Evolutionary conservation across 2,113 vertebrate genomes (phyloP).

Genomic region (Thomomys bottae): DNA sequence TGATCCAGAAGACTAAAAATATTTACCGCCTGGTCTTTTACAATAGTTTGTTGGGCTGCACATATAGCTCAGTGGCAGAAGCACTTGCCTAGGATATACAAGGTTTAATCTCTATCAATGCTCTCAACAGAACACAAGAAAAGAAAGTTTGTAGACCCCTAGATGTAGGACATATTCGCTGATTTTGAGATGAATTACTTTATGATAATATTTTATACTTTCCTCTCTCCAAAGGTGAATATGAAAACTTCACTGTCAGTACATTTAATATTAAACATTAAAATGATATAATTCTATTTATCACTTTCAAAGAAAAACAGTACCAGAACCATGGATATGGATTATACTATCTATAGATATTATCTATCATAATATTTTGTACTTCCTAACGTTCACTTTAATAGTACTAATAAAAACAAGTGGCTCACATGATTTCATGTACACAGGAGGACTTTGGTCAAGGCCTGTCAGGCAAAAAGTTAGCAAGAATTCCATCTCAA

Average conservation of each 20-base stretch:
- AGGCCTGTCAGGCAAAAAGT: too few species aligned
- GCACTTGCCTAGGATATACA: not conserved
- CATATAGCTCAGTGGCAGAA: too few species aligned
- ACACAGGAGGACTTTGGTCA: too few species aligned
- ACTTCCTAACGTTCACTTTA: slow-evolving; percentile 33
- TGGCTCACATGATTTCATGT: too few species aligned
- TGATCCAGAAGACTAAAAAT: not conserved
- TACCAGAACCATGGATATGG: not conserved
- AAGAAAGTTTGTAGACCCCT: not conserved
- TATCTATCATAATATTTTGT: not conserved
- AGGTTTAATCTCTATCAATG: not conserved
- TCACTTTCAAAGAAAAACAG: not conserved
- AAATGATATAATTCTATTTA: slow-evolving; percentile 5
- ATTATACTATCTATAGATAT: not conserved
- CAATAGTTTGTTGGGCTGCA: not conserved
- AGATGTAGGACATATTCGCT: not conserved
- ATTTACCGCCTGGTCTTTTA: not conserved
- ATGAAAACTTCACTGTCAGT: not conserved
- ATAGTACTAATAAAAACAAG: slow-evolving; percentile 19
- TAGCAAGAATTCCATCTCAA: too few species aligned
- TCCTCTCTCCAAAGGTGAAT: not conserved
- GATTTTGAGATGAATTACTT: slow-evolving; percentile 2
- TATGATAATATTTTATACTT: slow-evolving; percentile 1
- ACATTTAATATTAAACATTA: not conserved
- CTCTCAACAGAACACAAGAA: too few species aligned